Conservation (phyloP, 1,140 invertebrate genomes). For the Formica exsecta region DNA sequence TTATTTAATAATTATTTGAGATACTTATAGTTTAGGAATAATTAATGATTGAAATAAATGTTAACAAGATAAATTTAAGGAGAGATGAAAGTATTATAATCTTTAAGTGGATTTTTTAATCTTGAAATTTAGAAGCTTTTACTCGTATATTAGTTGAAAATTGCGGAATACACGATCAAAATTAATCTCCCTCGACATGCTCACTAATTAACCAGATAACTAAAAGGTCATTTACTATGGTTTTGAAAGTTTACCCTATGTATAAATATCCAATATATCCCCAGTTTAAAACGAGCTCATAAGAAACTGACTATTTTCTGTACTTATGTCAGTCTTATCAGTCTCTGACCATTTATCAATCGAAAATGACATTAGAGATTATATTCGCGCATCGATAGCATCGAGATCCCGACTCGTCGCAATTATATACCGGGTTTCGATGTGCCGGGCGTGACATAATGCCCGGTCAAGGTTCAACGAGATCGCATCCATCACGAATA, state of each 20-base stretch:
- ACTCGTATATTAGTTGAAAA: background rate
- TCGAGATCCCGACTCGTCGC: background rate
- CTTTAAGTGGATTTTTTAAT: background rate
- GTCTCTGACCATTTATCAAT: constrained; percentile 5
- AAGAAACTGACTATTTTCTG: background rate
- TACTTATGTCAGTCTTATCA: background rate
- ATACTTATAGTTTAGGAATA: background rate
- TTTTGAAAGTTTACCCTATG: background rate
- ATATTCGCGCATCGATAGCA: constrained; percentile 5
- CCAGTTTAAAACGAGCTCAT: background rate
- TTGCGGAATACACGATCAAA: background rate
- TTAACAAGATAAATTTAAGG: background rate
- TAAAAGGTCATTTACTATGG: background rate
- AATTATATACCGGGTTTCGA: constrained; percentile 34
- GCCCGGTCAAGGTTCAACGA: constrained; percentile 59
- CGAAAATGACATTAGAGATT: background rate
- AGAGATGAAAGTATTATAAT: background rate
- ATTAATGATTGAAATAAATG: background rate
- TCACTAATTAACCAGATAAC: background rate
- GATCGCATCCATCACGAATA: constrained; percentile 59
- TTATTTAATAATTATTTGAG: background rate
- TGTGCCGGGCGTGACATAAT: constrained; percentile 27
- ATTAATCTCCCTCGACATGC: background rate
- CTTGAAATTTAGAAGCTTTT: background rate
- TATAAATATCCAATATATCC: background rate